Evolutionary conservation across 2,113 vertebrate genomes (phyloP).

Genomic region (Odontophorus gujanensis): DNA sequence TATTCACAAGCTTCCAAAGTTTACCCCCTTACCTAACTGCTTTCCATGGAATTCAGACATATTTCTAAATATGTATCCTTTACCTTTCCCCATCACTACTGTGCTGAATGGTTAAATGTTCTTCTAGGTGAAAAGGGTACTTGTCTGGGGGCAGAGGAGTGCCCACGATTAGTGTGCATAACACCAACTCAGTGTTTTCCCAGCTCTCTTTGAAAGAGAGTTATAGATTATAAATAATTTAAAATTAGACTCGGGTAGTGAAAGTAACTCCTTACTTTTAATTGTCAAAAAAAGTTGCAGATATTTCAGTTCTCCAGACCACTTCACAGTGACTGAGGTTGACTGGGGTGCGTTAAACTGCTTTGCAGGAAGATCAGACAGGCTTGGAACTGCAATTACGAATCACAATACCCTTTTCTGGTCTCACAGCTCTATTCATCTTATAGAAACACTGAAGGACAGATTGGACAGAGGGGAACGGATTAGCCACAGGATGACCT

Average conservation of each 20-base stretch:
- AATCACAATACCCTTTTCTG: conserved; percentile 64
- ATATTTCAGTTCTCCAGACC: not conserved
- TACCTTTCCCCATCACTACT: not conserved
- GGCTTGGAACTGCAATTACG: conserved; percentile 66
- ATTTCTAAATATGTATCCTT: not conserved
- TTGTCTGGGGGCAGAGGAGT: not conserved
- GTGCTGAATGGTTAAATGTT: not conserved
- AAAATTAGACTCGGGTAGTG: not conserved
- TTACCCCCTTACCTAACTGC: not conserved
- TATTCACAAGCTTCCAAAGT: not conserved
- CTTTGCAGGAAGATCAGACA: conserved; percentile 51
- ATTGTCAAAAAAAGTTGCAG: not conserved
- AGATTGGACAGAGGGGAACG: conserved; percentile 61
- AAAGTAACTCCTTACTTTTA: not conserved
- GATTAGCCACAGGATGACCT: conserved; percentile 80
- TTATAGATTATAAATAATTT: not conserved
- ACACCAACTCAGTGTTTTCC: not conserved
- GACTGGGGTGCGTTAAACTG: conserved; percentile 40
- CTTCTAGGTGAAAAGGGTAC: not conserved
- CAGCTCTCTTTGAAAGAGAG: not conserved
- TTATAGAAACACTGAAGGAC: conserved; percentile 68
- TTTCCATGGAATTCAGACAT: not conserved
- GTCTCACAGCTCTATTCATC: conserved; percentile 75
- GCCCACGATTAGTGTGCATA: not conserved
- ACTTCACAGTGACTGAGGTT: not conserved